Conservation (phyloP, 2,113 vertebrate genomes). For the Bos indicus region DNA sequence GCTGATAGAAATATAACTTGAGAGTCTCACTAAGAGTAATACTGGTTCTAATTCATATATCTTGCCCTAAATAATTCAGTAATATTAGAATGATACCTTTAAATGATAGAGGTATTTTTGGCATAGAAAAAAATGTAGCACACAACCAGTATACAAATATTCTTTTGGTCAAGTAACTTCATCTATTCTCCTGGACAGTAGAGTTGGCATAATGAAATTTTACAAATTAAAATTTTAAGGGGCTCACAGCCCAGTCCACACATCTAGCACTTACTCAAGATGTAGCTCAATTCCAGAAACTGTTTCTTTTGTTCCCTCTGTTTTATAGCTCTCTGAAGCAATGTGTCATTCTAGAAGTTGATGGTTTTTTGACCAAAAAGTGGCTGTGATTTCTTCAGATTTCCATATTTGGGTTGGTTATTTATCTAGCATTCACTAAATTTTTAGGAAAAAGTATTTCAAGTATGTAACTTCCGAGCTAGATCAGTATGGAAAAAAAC, state of each 20-base stretch:
- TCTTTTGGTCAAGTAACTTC: background rate
- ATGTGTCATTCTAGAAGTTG: background rate
- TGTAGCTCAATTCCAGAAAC: background rate
- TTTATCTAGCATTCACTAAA: background rate
- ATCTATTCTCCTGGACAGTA: background rate
- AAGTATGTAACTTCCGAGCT: background rate
- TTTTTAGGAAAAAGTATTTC: background rate
- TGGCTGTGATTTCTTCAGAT: background rate
- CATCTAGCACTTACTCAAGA: background rate
- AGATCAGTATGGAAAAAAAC: background rate
- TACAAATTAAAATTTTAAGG: background rate
- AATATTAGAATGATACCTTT: background rate
- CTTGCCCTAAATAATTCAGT: background rate
- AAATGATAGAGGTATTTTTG: background rate
- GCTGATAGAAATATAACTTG: background rate
- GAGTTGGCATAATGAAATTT: background rate
- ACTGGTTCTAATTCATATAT: background rate
- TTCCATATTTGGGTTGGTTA: background rate
- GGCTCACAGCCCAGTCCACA: background rate
- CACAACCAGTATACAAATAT: fast-evolving
- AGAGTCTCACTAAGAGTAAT: background rate
- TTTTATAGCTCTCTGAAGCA: background rate
- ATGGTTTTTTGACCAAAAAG: background rate
- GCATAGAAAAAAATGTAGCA: background rate
- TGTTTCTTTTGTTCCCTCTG: background rate